phyloP scores from a whole-genome alignment of 1,140 invertebrate species.

The Helicorthomorpha holstii region DNA sequence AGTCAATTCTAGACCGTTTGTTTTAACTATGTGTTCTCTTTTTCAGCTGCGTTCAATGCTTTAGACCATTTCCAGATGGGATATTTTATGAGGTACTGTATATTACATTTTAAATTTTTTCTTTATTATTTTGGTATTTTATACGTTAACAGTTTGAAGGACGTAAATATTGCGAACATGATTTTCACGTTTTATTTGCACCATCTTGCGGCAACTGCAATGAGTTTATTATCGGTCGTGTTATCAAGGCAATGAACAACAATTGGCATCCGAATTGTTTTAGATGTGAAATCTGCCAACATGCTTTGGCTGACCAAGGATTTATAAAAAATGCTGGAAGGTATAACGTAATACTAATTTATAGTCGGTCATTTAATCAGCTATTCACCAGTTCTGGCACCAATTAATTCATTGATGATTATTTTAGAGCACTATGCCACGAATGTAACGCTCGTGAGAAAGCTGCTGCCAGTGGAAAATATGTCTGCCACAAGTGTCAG shows the following conservation, averaged over 20 bases:
- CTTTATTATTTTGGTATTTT: conserved; percentile 5
- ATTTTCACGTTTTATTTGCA: conserved; percentile 96
- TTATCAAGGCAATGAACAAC: conserved; percentile 98
- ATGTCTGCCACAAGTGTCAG: conserved; percentile 98
- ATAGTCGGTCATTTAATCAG: no score
- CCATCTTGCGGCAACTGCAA: conserved; percentile 96
- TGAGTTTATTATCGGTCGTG: conserved; percentile 90
- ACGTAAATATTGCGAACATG: conserved; percentile 97
- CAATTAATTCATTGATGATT: conserved; percentile 6
- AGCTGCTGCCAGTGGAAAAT: conserved; percentile 84
- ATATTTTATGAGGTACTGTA: conserved; percentile 73
- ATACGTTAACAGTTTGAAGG: conserved; percentile 61
- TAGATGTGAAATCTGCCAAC: conserved; percentile 79
- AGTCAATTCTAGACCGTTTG: conserved; percentile 2
- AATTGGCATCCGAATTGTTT: conserved; percentile 99
- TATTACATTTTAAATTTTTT: not conserved
- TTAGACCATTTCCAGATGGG: conserved; percentile 91
- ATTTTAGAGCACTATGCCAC: conserved; percentile 84
- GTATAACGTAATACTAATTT: no score
- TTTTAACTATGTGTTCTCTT: conserved; percentile 3
- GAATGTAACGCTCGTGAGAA: conserved; percentile 93
- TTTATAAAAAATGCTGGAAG: conserved; percentile 79
- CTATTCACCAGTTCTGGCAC: conserved; percentile 6
- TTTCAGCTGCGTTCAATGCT: conserved; percentile 92
- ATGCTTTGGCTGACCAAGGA: conserved; percentile 84